Evolutionary conservation across 92 coral and sea anemone species (phyloP), one percentile per base, ranked within the genome.

Genomic region (Palythoa grandiflora): DNA sequence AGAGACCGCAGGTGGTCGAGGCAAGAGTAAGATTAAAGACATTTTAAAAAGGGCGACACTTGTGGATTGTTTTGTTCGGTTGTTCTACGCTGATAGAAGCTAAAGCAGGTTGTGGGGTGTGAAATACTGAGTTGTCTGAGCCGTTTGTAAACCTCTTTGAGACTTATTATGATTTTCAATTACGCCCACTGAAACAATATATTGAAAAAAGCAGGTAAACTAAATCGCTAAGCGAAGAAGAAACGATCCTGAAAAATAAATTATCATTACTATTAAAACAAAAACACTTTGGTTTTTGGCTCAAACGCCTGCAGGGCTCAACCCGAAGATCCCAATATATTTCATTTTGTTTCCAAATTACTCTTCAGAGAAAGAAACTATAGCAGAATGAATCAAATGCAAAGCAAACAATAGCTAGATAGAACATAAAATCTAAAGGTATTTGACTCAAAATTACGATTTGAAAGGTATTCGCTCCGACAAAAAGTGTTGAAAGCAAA

Each of bases 201-300:
- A 40, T 47, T 47, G 5, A 81, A 9, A 81, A 47, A 81, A 21
- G 50, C 47, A 44, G 59, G 44, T 65, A 16, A 47, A 47, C 12
- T 15, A 15, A 48, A 10, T 9, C 16, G 12, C 21, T 35, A 6
- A n/a, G 53, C 59, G 17, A 40, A 19, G 0, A n/a, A 28, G 66
- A 50, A 81, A 81, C 50, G 35, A 81, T 81, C 8, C 61, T n/a
- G 59, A 66, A 81, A 63, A 52, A 44, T 40, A 19, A 68, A 48
- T 20, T 51, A 66, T 81, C 13, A 81, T 66, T 21, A 53, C 75
- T 36, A 50, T n/a, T 47, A 65, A 19, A 52, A 66, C 75, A 68
- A 81, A 66, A 66, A n/a, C 6, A 19, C 36, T 35, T 53, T 68
- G 39, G 61, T 44, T 81, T 63, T 48, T 47, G 14, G 53, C 75